Percentiles rank a stretch among this genome's conserved stretches.
Conservation (phyloP, 2,888 invertebrate genomes). For the Diaphora mendica region DNA sequence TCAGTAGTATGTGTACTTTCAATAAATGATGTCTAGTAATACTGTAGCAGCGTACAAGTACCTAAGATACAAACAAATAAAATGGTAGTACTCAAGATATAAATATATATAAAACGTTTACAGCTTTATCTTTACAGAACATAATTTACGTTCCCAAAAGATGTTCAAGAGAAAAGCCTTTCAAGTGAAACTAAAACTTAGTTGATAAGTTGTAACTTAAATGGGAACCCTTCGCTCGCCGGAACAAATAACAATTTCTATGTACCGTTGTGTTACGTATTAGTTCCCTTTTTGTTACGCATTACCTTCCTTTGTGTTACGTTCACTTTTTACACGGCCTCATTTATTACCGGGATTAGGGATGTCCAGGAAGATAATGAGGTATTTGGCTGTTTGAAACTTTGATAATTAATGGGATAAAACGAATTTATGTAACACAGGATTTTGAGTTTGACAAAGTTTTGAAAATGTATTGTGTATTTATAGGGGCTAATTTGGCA, state of each 20-base stretch:
- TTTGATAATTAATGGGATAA: slow-evolving; percentile 12
- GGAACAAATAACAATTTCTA: slow-evolving; percentile 29
- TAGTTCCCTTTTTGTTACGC: slow-evolving; percentile 19
- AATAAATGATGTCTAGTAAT: no score
- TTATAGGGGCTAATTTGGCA: neutral
- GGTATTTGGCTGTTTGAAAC: slow-evolving; percentile 4
- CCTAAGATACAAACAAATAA: no score
- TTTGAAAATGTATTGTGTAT: neutral
- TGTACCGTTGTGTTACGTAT: slow-evolving; percentile 19
- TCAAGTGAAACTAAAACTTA: slow-evolving; percentile 29
- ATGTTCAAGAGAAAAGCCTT: slow-evolving; percentile 24
- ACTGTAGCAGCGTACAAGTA: no score
- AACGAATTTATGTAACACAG: slow-evolving; percentile 3
- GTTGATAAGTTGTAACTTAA: slow-evolving; percentile 30
- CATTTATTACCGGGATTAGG: slow-evolving; percentile 45
- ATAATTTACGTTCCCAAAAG: slow-evolving; percentile 5
- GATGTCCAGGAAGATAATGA: slow-evolving; percentile 28
- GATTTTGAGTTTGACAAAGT: neutral
- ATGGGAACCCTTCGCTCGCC: slow-evolving; percentile 24
- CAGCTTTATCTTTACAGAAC: neutral
- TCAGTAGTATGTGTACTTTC: no score
- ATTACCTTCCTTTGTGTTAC: slow-evolving; percentile 33
- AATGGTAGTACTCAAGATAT: neutral
- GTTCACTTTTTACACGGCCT: slow-evolving; percentile 27
- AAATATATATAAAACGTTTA: neutral